A percentile compares a stretch with the other conserved stretches of the same genome.
Evolutionary conservation across 2,797 vertebrate genomes (phyloP).

Genomic region (Sciurus vulgaris): DNA sequence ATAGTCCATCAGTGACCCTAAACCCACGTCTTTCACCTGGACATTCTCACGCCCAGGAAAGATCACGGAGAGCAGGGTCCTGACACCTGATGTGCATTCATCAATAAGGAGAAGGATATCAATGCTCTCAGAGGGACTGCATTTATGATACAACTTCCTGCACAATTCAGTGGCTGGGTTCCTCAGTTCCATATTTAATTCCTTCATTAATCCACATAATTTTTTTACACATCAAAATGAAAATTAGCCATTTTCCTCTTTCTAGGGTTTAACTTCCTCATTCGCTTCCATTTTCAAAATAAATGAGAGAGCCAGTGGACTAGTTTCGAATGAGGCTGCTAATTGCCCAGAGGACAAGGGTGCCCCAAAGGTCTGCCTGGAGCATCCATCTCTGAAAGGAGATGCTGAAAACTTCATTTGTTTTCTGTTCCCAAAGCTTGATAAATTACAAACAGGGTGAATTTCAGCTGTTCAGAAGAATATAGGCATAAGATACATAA

Average conservation of each 20-base stretch:
- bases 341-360: not conserved
- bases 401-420: conserved; percentile 47
- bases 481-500: not conserved
- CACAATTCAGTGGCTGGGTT: not conserved
- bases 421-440: conserved; percentile 49
- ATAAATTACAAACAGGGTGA: conserved; percentile 23
- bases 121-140: not conserved
- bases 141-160: not conserved
- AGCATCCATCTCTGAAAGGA: conserved; percentile 18
- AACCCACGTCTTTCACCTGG: not conserved
- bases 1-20: not conserved
- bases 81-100: not conserved
- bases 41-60: not conserved
- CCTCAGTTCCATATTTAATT: not conserved
- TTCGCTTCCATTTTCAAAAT: conserved; percentile 48
- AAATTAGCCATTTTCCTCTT: conserved; percentile 9
- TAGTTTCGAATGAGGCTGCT: not conserved
- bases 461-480: conserved; percentile 18
- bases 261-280: not conserved
- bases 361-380: not conserved
- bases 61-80: not conserved
- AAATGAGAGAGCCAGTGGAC: not conserved
- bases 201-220: not conserved
- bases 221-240: not conserved
- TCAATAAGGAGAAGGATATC: not conserved